A percentile compares a stretch with the other conserved stretches of the same genome.
Conservation (phyloP, 2,113 vertebrate species). For the Leiothrix lutea region DNA sequence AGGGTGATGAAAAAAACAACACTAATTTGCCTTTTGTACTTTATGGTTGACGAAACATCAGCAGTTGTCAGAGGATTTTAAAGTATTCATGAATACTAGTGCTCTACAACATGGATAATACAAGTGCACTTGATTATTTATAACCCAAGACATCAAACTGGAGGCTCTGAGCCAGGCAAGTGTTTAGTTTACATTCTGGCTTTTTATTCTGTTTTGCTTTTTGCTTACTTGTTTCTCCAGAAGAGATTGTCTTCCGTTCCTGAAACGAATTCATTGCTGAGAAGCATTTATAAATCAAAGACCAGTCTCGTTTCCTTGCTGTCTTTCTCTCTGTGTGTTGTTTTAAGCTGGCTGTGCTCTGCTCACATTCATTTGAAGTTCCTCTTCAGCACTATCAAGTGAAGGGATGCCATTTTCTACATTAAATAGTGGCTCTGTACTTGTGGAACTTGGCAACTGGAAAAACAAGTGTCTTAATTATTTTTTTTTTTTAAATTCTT, state of each 20-base stretch:
- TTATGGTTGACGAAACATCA: slow-evolving; percentile 53
- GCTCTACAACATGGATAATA: slow-evolving; percentile 41
- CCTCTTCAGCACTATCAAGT: neutral
- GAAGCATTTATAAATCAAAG: slow-evolving; percentile 34
- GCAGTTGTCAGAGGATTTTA: slow-evolving; percentile 50
- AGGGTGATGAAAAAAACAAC: slow-evolving; percentile 37
- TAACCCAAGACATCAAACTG: slow-evolving; percentile 33
- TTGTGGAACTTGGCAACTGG: neutral
- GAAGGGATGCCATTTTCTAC: neutral
- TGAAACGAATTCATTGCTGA: neutral
- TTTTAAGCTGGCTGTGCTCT: neutral
- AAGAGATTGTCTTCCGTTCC: slow-evolving; percentile 14
- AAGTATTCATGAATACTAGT: slow-evolving; percentile 61
- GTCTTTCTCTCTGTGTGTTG: neutral
- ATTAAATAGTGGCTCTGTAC: neutral
- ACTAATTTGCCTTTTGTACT: slow-evolving; percentile 54
- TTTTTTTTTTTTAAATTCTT: neutral
- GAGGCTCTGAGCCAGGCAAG: slow-evolving; percentile 38
- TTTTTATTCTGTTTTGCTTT: slow-evolving; percentile 43
- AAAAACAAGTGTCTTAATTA: neutral
- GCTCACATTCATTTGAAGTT: neutral
- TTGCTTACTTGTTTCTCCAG: slow-evolving; percentile 49
- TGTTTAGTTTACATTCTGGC: slow-evolving; percentile 27
- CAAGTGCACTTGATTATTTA: slow-evolving; percentile 61
- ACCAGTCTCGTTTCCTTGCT: neutral